Evolutionary conservation across 2,113 vertebrate genomes (phyloP).

Genomic region (Oxyruncus cristatus): DNA sequence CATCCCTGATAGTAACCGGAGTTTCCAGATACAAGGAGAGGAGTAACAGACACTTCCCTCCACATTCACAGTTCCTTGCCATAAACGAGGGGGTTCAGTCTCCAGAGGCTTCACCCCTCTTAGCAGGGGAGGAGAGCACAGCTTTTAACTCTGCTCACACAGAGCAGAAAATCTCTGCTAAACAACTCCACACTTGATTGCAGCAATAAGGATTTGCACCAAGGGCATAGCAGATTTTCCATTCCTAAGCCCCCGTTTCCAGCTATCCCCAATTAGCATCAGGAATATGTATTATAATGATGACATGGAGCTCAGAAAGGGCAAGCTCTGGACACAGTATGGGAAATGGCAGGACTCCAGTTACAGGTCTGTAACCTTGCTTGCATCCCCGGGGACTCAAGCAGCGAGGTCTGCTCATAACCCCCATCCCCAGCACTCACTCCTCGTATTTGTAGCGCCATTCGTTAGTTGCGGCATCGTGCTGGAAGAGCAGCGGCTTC

Average conservation of each 20-base stretch:
- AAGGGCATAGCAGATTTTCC: not conserved
- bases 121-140: not conserved
- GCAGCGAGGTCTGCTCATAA: not conserved
- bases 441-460: constrained; percentile 89
- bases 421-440: constrained; percentile 67
- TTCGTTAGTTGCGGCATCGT: constrained; percentile 75
- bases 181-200: not conserved
- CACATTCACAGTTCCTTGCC: not conserved
- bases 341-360: not conserved
- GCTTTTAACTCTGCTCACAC: not conserved
- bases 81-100: not conserved
- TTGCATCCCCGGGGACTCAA: not conserved
- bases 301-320: not conserved
- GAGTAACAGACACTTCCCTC: not conserved
- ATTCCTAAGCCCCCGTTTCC: not conserved
- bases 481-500: constrained; percentile 81
- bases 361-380: not conserved
- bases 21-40: not conserved
- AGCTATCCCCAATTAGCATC: not conserved
- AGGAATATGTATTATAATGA: not conserved
- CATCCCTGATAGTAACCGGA: not conserved
- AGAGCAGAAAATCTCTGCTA: not conserved
- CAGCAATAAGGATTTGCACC: not conserved
- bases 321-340: not conserved
- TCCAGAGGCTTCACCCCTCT: not conserved